Evolutionary conservation across 2,888 invertebrate genomes (phyloP).

Genomic region (Oithona nana): DNA sequence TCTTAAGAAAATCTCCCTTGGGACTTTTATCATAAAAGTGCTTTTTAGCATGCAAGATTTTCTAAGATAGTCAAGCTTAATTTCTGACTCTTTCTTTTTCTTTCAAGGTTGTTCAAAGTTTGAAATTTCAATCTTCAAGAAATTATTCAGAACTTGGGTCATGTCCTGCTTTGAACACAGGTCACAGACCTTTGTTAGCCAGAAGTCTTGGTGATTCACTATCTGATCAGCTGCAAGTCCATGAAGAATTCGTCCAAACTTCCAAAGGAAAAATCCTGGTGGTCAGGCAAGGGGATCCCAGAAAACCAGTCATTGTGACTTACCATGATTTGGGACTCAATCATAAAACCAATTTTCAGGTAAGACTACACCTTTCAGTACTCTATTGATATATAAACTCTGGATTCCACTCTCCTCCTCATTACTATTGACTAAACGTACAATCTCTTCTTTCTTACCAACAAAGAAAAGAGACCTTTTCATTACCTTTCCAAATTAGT

Average conservation of each 20-base stretch:
- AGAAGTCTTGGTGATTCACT: not conserved
- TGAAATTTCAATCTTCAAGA: not conserved
- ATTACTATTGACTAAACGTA: no score
- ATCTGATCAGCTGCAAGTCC: no score
- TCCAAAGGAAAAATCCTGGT: constrained; percentile 7
- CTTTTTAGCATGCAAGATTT: not conserved
- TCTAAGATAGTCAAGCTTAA: not conserved
- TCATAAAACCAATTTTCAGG: constrained; percentile 5
- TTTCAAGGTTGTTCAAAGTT: constrained; percentile 9
- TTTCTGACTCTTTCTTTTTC: no score
- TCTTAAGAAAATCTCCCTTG: no score
- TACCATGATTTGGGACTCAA: constrained; percentile 15
- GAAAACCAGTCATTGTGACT: constrained; percentile 12
- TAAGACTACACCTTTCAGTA: no score
- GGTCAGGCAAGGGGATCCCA: constrained; percentile 6
- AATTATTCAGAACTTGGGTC: constrained; percentile 6
- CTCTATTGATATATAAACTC: no score
- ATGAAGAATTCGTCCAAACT: constrained; percentile 15
- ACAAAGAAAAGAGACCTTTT: not conserved
- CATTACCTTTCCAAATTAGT: not conserved
- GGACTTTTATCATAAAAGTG: not conserved
- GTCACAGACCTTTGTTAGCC: not conserved
- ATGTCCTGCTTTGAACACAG: constrained; percentile 1
- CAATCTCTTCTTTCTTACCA: no score
- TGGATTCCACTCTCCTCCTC: no score